Evolutionary conservation across 2,888 invertebrate species (phyloP), one percentile per base, ranked within the genome.

Genomic region (Plebejus anna): DNA sequence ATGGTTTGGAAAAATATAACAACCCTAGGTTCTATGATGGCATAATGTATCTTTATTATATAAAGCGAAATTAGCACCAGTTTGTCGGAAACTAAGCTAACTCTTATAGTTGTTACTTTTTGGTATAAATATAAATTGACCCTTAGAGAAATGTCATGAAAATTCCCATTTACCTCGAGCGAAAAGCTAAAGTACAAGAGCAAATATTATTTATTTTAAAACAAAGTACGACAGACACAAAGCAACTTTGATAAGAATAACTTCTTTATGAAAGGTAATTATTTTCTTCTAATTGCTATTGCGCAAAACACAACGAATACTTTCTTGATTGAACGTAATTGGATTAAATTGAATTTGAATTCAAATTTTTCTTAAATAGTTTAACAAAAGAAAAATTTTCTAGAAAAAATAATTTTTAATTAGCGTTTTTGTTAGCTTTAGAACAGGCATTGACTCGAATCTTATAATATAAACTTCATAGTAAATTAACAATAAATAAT

Each of bases 1-100:
- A 66, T 61, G 66, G 32, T 32, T 66, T 66, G 32, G 32, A 66
- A 32, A 59, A 59, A 61, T 61, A 61, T 61, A 6, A 66, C 66
- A 66, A 32, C 28, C 32, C 13, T 66, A 22, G 59, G 2, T 1
- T 28, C 22, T 59, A 2, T 4, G 7, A 59, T 16, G 59, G 55
- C 4, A 55, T 59, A 59, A 59, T 47, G 42, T 9, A 47, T 11
- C 9, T 47, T 47, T 42, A 42, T 42, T 9, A 42, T 42, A 42
- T 7, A 42, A 42, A 42, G 42, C 42, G 42, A 6, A 42, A 42
- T 42, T 42, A 42, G 2, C 42, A 42, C 42, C 42, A 42, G 42
- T 42, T 9, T 42, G 42, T 42, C 7, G 42, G 42, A 42, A 42
- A 42, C 9, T 38, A 22, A 22, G 22, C 22, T 22, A 22, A 38